Evolutionary conservation across 2,888 invertebrate species (phyloP), one percentile per base, ranked within the genome.

Genomic region (Hirtodrosophila duncani): DNA sequence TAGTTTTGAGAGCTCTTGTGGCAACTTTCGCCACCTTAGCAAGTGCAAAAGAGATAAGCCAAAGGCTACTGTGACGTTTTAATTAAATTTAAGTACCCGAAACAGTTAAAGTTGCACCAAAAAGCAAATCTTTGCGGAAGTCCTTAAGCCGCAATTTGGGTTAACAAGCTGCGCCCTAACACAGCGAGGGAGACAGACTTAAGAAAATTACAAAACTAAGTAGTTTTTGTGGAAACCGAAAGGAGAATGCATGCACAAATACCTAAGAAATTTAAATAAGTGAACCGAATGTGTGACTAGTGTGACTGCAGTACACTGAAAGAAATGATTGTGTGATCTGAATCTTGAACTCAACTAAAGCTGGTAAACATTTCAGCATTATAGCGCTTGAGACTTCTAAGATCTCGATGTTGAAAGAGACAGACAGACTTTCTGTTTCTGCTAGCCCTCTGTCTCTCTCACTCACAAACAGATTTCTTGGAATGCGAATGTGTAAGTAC

Each of bases 181-280:
- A n/a, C n/a, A n/a, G n/a, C n/a, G n/a, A n/a, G n/a, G n/a, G n/a
- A n/a, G n/a, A n/a, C n/a, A n/a, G 48, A 50, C 67, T 67, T 38
- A 34, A 44, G 63, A 58, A 68, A 56, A 71, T 71, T 75, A 57
- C 56, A 51, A 39, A 56, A 43, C 63, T 53, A 57, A 71, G 60
- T 51, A 71, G 65, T 55, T 67, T 20, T 45, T 52, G 62, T 23
- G 23, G 24, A 26, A 26, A 26, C 23, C 17, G 16, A 17, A 26
- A 45, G 10, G 3, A 2, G 6, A 1, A 4, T n/a, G 14, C 11
- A 36, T 21, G 10, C 7, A 11, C 4, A 17, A 33, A 20, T 3
- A 26, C 16, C 8, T n/a, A 27, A 6, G 8, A 6, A 11, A n/a
- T 5, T 21, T 16, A 21, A 11, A 13, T 13, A 23, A 27, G n/a